Evolutionary conservation across 2,888 invertebrate species (phyloP).

Genomic region (Hydriomena furcata): DNA sequence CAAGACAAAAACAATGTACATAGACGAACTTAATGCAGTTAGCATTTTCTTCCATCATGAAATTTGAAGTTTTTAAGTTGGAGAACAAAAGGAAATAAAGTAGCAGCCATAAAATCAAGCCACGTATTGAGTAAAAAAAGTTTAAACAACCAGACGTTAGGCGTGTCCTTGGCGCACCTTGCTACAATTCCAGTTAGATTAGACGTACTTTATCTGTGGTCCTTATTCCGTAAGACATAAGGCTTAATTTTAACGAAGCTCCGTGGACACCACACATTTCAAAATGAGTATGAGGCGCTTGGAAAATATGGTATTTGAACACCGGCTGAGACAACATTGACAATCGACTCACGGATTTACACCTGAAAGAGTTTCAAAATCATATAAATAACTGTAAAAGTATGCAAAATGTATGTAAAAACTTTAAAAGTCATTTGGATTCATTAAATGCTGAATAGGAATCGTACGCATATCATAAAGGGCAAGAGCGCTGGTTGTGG

Average conservation of each 20-base stretch:
- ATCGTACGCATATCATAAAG: too few relatives aligned
- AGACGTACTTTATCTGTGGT: constrained; percentile 36
- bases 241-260: constrained; percentile 41
- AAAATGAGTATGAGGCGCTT: constrained; percentile 52
- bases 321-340: constrained; percentile 45
- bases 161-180: constrained; percentile 74
- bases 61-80: too few relatives aligned
- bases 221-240: constrained; percentile 44
- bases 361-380: not conserved
- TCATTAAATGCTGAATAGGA: too few relatives aligned
- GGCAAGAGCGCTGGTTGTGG: too few relatives aligned
- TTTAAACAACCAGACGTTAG: constrained; percentile 58
- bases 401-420: too few relatives aligned
- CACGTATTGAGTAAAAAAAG: constrained; percentile 59
- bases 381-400: not conserved
- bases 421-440: too few relatives aligned
- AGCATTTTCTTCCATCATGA: too few relatives aligned
- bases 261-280: constrained; percentile 54
- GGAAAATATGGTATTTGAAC: constrained; percentile 45
- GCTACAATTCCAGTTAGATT: constrained; percentile 58
- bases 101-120: constrained; percentile 40
- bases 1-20: too few relatives aligned
- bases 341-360: constrained; percentile 25
- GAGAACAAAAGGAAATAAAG: not conserved
- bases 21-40: too few relatives aligned